These are phyloP conservation scores for Cardiocondyla obscurior DNA, from an alignment of 1,140 invertebrate genomes.

Conservation along the genomic window DNA sequence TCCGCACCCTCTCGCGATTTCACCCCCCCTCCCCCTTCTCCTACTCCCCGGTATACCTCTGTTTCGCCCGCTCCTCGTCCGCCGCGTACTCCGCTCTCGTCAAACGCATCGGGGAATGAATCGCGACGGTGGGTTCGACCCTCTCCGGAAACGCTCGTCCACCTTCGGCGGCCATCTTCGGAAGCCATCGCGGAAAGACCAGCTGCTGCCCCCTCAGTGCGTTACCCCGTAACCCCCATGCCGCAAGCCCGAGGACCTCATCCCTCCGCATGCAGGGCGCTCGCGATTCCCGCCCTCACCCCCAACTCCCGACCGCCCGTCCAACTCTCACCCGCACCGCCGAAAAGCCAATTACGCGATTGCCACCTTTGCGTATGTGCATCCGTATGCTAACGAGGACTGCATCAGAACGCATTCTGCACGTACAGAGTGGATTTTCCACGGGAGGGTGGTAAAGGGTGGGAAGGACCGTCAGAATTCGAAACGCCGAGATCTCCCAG, in stretches of 20 bases:
- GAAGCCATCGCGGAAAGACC: slow-evolving; percentile 3
- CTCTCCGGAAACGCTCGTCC: slow-evolving; percentile 40
- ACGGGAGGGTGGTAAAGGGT: neutral
- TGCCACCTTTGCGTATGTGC: slow-evolving; percentile 24
- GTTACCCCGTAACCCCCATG: slow-evolving; percentile 35
- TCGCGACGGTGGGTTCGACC: slow-evolving; percentile 4
- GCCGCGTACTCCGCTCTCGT: neutral
- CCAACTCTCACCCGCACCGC: neutral
- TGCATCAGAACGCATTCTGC: neutral
- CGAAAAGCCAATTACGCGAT: slow-evolving; percentile 46
- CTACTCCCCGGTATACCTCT: neutral
- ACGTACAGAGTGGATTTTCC: neutral
- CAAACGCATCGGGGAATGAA: slow-evolving; percentile 28
- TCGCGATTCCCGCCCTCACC: too few species aligned
- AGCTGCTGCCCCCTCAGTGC: slow-evolving; percentile 29
- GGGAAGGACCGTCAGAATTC: neutral
- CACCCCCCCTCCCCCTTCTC: too few species aligned
- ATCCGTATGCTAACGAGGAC: slow-evolving; percentile 33
- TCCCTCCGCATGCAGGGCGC: neutral
- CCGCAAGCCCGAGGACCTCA: slow-evolving; percentile 2
- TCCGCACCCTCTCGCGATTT: neutral
- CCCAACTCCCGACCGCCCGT: neutral
- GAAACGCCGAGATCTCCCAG: neutral
- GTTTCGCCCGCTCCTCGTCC: neutral
- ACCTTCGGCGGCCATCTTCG: slow-evolving; percentile 14